Base-by-base conservation (phyloP, 2,113 vertebrate genomes). In the Sarotherodon lohbergeri region DNA sequence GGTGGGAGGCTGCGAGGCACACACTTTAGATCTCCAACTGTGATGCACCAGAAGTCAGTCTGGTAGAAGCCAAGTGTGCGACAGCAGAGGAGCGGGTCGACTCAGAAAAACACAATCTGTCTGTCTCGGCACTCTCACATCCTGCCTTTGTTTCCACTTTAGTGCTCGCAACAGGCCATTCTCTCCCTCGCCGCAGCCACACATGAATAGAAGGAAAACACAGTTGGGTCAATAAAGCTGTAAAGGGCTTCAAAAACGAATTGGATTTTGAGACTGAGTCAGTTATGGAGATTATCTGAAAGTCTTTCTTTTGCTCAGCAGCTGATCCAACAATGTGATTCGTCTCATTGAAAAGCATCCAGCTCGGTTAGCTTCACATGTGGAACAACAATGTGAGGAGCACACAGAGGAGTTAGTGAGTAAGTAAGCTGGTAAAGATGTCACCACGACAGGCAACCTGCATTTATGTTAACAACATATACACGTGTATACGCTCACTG, bases 31-130 rank as follows among this genome's bases (percentile, higher is more conserved):
- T 24, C 54, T 71, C 71, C 50, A 50, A 43, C 22, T 81, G 32
- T 48, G 84, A 84, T 89, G 81, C 89, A 91, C 46, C 89, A 88
- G 78, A 52, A 89, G 24, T 5, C 63, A 19, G 90, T n/a, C 27
- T 82, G 59, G 34, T 52, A 73, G 48, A 59, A 81, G 7, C 46
- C 7, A 7, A 55, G 73, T 59, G 83, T 41, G 57, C 55, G 48
- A 81, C 81, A 82, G 86, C 22, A 76, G 73, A 89, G 9, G 43
- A 81, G 84, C 78, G 11, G 66, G 68, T 63, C 5, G 63, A 6
- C 54, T 87, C 59, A 81, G 52, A 57, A 56, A 52, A 63, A 86
- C 83, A 78, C 71, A 83, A 59, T 80, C 59, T 85, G 89, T 73
- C 71, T 55, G 71, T 61, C 32, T 89, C 9, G 10, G 32, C 2